A percentile compares a stretch with the other conserved stretches of the same genome.
Evolutionary conservation across 2,888 invertebrate species (phyloP).

Genomic region (Eupithecia vulgata): DNA sequence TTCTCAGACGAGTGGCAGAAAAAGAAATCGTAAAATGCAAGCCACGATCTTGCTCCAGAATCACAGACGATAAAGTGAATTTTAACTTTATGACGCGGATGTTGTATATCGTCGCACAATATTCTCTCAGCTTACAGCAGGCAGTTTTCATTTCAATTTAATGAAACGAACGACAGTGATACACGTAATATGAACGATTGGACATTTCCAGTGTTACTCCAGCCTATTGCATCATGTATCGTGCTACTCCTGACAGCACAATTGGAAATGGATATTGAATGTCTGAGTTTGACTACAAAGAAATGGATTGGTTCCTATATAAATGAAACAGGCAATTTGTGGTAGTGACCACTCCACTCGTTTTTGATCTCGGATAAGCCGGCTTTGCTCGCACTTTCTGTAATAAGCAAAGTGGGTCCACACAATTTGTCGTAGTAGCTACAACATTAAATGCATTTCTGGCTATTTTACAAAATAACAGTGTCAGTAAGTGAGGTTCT

Average conservation of each 20-base stretch:
- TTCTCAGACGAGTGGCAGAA: background rate
- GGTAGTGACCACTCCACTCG: background rate
- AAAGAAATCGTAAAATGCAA: background rate
- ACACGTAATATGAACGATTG: background rate
- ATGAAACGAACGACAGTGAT: background rate
- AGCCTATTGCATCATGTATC: background rate
- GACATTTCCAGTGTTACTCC: background rate
- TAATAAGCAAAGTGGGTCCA: background rate
- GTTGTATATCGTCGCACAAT: background rate
- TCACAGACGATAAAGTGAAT: background rate
- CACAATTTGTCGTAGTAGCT: background rate
- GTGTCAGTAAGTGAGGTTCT: too few relatives aligned
- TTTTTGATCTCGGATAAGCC: background rate
- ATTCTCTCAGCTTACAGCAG: background rate
- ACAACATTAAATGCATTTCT: background rate
- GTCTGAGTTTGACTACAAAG: conserved; percentile 7
- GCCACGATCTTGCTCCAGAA: too few relatives aligned
- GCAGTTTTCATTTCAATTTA: background rate
- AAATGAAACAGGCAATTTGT: background rate
- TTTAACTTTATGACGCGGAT: background rate
- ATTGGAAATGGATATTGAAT: conserved; percentile 4
- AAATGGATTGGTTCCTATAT: background rate
- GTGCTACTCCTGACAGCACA: background rate
- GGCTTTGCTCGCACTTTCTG: background rate
- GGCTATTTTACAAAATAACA: background rate